Evolutionary conservation across 2,888 invertebrate genomes (phyloP), one percentile per base, ranked within the genome.

Genomic region (Mamestra brassicae): DNA sequence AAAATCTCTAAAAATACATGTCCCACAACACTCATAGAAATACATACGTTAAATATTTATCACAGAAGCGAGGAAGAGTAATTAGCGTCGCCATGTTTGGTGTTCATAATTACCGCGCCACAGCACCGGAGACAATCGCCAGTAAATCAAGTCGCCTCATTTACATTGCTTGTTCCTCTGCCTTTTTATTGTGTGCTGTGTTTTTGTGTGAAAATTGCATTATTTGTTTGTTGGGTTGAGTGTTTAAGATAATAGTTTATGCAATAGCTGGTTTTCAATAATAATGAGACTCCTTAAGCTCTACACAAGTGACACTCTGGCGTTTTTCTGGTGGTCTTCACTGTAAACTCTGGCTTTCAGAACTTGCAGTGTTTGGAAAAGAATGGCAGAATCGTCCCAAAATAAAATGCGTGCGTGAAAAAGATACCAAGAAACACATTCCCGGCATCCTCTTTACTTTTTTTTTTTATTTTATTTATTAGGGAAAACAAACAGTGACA

Each of bases 101-200:
- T 17, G 45, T 1, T 55, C 36, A n/a, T 78, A 81, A 85, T 83
- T 60, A 87, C 54, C 61, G 50, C 42, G 54, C 38, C 68, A 74
- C 66, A 50, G 76, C 58, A 10, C 74, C 45, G 36, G 15, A 83
- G 75, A 87, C 87, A 87, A 83, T 87, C 34, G 87, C 15, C 87
- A 76, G 83, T 88, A 88, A 87, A 85, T 87, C 81, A 87, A 80
- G 54, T 52, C 6, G 10, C 11, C 71, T 80, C 73, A 88, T 88
- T 87, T 85, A 72, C 87, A 88, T 87, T 13, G 11, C 36, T 58
- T 71, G 65, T 45, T 73, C 71, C 60, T 73, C 50, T 74, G 26
- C 34, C 3, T 68, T 71, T 85, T 77, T 85, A 66, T 70, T 65
- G 54, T 34, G 11, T 55, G 63, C 54, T 76, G 79, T 81, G 42